Percentiles rank a stretch among this genome's conserved stretches.
These are phyloP conservation scores for Xenopus tropicalis DNA, from an alignment of 2,113 vertebrate genomes.

Conservation along the genomic window UCB_Xtro_10.0 CM004447.2:4537501-4538000, in stretches of 20 bases:
- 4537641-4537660: slow-evolving; percentile 29
- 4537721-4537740: slow-evolving; percentile 17
- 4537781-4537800: neutral
- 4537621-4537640: slow-evolving; percentile 14
- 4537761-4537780: slow-evolving; percentile 6
- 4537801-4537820: neutral
- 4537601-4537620: slow-evolving; percentile 10
- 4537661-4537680: slow-evolving; percentile 28
- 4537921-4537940: too few species aligned
- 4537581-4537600: slow-evolving; percentile 10
- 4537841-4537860: neutral
- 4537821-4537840: too few species aligned
- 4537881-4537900: too few species aligned
- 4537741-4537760: slow-evolving; percentile 30
- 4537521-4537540: neutral
- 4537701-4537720: neutral
- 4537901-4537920: too few species aligned
- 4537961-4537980: too few species aligned
- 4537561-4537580: slow-evolving; percentile 22
- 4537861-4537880: neutral
- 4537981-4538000: too few species aligned
- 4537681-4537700: neutral
- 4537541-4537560: slow-evolving; percentile 9
- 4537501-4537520: slow-evolving; percentile 15
- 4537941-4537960: too few species aligned